Base-by-base conservation (phyloP, 2,797 vertebrate species). In the Muraenolepis orangiensis region DNA sequence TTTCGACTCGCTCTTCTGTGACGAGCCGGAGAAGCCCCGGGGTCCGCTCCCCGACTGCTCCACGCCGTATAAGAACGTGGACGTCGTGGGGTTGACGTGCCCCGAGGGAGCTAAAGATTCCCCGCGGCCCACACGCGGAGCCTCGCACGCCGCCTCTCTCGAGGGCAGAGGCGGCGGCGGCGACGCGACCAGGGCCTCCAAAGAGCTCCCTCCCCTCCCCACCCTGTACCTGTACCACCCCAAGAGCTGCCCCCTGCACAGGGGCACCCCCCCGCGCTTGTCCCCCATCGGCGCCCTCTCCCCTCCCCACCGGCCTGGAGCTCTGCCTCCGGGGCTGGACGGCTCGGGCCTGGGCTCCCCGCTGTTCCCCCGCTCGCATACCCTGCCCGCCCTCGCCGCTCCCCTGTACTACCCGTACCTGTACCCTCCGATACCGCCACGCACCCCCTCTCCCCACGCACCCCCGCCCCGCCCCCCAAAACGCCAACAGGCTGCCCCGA, bases 241-340 rank as follows among this genome's bases (percentile, higher is more conserved):
- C 32, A 93, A 93, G 82, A 93, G 91, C 88, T 94, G 93, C 81
- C 93, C 93, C 67, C 88, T 91, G 80, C 94, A 93, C 86, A 87
- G 89, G 77, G 93, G 93, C 0, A 88, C 92, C 76, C 95, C 94
- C 0, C 91, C 93, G 20, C 95, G 96, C 84, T 94, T 96, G 73
- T 96, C 96, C 74, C 96, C 96, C 0, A 90, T 96, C 1, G 96
- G 96, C 13, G 96, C 96, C 3, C 93, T 95, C 69, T 95, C 95
- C 70, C 95, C 96, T 13, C 96, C 96, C 7, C 87, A 86, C 23
- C 92, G 96, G 66, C 87, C 91, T 0, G 91, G 92, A 51, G 86
- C 87, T 12, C 93, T 91, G 61, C 88, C 93, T 79, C 88, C 90
- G 23, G 94, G 93, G 67, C 78, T 89, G 0, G 89, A 94, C 31